Base-by-base conservation (phyloP, 2,113 vertebrate genomes). In the Gnathonemus echidnorhynchus region DNA sequence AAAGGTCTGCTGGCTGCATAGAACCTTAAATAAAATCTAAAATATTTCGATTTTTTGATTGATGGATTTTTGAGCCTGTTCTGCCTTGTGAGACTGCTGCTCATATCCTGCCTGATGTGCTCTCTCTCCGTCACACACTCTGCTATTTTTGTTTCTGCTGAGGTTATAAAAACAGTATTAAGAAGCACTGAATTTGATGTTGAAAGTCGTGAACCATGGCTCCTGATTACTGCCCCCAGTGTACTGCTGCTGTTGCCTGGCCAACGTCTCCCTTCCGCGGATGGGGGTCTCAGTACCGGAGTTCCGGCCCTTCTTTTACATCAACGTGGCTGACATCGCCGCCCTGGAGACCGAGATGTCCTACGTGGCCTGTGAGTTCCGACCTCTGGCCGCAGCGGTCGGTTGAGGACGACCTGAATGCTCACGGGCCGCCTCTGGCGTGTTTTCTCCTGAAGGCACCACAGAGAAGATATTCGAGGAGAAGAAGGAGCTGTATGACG, bases 391-490 rank as follows among this genome's bases (percentile, higher is more conserved):
- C 21, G 0, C 27, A n/a, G 42, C 17, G 19, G 21, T 42, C 4
- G 8, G 7, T 19, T 4, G 45, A 3, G 5, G 13, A 3, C 48
- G 4, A 17, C 21, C 27, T 21, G 2, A 13, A 77, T 70, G n/a
- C 10, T 89, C 10, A 84, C 31, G 80, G 49, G 85, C 19, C 46
- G 6, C 62, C 48, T 92, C 2, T 96, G 95, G 93, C 96, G 94
- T 21, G 46, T 56, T 89, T 91, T 13, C 49, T 13, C 42, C 27
- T 91, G 89, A 92, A 99, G 98, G 98, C 94, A 99, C 98, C 85
- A 99, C 98, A 1, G 98, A 99, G 95, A 99, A 99, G 96, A 99
- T 99, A 53, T 99, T 99, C 70, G 98, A 99, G 95, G 97, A 99
- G 91, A 99, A 99, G 92, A 97, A 94, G 88, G 97, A 97, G 35